Conservation (phyloP, 1,140 invertebrate genomes). For the Medauroidea extradentata region DNA sequence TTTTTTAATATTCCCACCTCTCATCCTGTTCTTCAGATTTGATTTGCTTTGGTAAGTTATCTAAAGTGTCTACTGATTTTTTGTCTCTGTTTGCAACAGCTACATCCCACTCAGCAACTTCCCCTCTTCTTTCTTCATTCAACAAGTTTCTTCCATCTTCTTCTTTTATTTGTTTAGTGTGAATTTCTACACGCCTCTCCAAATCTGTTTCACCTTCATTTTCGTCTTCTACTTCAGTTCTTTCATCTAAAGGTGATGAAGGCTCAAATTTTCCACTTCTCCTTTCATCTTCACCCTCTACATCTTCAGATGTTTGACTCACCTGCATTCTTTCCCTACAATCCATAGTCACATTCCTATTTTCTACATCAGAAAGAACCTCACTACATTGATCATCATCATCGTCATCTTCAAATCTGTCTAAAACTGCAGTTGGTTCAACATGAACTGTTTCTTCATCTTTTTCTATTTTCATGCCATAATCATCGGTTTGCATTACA, state of each 20-base stretch:
- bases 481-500: slow-evolving; percentile 78
- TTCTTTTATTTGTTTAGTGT: slow-evolving; percentile 6
- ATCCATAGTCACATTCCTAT: neutral
- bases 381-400: slow-evolving; percentile 42
- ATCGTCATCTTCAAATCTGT: slow-evolving; percentile 54
- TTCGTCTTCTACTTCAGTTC: too few species aligned
- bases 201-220: neutral
- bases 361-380: neutral
- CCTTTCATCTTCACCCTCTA: slow-evolving; percentile 2
- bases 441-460: slow-evolving; percentile 64
- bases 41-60: slow-evolving; percentile 1
- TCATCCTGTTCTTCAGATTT: slow-evolving; percentile 40
- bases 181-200: neutral
- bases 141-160: too few species aligned
- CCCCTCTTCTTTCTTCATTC: too few species aligned
- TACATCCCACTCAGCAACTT: too few species aligned
- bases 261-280: slow-evolving; percentile 7
- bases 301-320: neutral
- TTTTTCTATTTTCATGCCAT: slow-evolving; percentile 50
- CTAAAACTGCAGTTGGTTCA: slow-evolving; percentile 62
- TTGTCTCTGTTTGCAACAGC: too few species aligned
- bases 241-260: neutral
- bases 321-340: neutral
- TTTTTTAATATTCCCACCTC: slow-evolving; percentile 40
- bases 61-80: too few species aligned